Percentiles rank a stretch among this genome's conserved stretches.
Evolutionary conservation across 2,888 invertebrate species (phyloP).

Genomic region (Ptilodon capucinus): DNA sequence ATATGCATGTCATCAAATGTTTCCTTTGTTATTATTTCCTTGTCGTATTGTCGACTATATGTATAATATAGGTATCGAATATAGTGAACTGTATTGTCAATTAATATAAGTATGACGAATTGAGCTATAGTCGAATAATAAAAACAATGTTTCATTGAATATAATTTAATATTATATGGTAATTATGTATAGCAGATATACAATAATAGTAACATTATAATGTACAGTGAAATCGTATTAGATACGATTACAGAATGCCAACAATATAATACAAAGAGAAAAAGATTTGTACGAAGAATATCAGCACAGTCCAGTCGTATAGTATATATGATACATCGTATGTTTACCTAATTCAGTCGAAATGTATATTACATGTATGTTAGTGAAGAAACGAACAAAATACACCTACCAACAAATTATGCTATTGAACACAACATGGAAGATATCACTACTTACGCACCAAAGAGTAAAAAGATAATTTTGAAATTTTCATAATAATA

Average conservation of each 20-base stretch:
- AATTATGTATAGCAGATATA: conserved; percentile 39
- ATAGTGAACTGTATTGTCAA: too few species aligned
- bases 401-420: conserved; percentile 31
- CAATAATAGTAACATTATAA: conserved; percentile 49
- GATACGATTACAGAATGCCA: conserved; percentile 59
- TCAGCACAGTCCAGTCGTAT: conserved; percentile 55
- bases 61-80: too few species aligned
- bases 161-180: conserved; percentile 43
- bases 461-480: background rate
- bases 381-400: conserved; percentile 23
- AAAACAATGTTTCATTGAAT: conserved; percentile 22
- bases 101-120: too few species aligned
- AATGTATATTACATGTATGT: conserved; percentile 37
- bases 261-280: conserved; percentile 60
- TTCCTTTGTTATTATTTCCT: too few species aligned
- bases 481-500: background rate
- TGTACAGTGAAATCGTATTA: conserved; percentile 54
- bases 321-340: conserved; percentile 44
- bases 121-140: background rate
- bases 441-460: conserved; percentile 36
- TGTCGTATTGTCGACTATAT: too few species aligned
- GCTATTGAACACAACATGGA: conserved; percentile 57
- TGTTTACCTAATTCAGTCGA: conserved; percentile 61
- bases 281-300: conserved; percentile 73
- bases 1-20: too few species aligned